These are phyloP conservation scores for Lasioglossum villosulum DNA, from an alignment of 2,888 invertebrate species.

Conservation along the genomic window DNA sequence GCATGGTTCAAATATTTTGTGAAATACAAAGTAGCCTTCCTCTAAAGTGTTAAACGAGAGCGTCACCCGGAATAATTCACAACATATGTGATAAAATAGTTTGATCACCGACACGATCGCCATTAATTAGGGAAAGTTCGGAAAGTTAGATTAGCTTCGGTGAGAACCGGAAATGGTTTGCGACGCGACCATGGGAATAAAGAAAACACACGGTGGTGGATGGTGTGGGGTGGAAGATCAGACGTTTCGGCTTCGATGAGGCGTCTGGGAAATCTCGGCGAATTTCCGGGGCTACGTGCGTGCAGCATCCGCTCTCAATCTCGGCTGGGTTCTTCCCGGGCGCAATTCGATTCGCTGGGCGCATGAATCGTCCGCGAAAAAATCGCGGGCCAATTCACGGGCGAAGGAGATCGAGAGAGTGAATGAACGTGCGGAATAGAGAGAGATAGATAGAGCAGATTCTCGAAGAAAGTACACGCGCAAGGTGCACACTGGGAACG, in stretches of 20 bases:
- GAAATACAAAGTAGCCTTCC: background rate
- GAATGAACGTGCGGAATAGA: background rate
- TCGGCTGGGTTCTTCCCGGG: background rate
- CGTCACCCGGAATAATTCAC: background rate
- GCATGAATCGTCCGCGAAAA: constrained; percentile 59
- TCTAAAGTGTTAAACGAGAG: background rate
- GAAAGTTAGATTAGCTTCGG: background rate
- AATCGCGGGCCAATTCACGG: constrained; percentile 55
- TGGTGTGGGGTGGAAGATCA: constrained; percentile 1
- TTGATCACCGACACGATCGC: background rate
- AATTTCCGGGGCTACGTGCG: constrained; percentile 52
- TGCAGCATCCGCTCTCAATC: constrained; percentile 1
- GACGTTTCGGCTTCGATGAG: constrained; percentile 44
- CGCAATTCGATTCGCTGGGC: constrained; percentile 53
- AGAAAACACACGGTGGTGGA: background rate
- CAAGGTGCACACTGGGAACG: constrained; percentile 23
- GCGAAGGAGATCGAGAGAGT: background rate
- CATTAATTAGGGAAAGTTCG: background rate
- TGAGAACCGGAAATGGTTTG: constrained; percentile 8
- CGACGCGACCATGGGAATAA: constrained; percentile 31
- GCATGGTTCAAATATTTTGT: background rate
- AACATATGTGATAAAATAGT: background rate
- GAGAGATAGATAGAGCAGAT: background rate
- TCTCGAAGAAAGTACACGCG: constrained; percentile 7
- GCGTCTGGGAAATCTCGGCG: constrained; percentile 61